Percentiles rank a stretch among this genome's conserved stretches.
Conservation (phyloP, 2,888 invertebrate genomes). For the Dermolepida albohirtum region DNA sequence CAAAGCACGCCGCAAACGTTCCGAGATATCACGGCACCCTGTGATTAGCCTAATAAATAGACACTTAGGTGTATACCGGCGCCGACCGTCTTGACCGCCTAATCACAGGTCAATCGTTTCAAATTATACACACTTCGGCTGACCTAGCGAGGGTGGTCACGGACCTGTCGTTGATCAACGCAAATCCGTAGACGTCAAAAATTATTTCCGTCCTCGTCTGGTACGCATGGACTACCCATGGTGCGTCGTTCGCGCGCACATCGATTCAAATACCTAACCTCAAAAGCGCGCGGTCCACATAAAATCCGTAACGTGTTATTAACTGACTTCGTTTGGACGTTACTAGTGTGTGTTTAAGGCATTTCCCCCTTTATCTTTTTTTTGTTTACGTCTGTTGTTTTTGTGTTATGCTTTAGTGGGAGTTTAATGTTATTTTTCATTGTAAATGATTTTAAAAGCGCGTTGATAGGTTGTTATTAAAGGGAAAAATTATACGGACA, state of each 20-base stretch:
- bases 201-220: conserved; percentile 35
- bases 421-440: conserved; percentile 47
- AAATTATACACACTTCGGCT: conserved; percentile 61
- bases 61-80: conserved; percentile 61
- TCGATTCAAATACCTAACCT: conserved; percentile 31
- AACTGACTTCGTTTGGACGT: conserved; percentile 44
- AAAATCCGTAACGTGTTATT: conserved; percentile 43
- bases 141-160: conserved; percentile 60
- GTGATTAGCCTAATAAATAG: conserved; percentile 65
- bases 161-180: conserved; percentile 43
- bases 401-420: conserved; percentile 47
- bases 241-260: conserved; percentile 26
- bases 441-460: conserved; percentile 49
- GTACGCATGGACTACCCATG: conserved; percentile 30
- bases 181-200: conserved; percentile 42
- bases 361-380: conserved; percentile 44
- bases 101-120: conserved; percentile 63
- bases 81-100: conserved; percentile 61
- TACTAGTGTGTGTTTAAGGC: conserved; percentile 49
- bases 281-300: conserved; percentile 30
- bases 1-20: conserved; percentile 54
- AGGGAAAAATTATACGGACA: conserved; percentile 36
- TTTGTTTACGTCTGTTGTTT: conserved; percentile 4
- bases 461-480: conserved; percentile 48
- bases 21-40: conserved; percentile 57